These are phyloP conservation scores for Procambarus clarkii DNA, from an alignment of 1,140 invertebrate species.

Conservation along the genomic window DNA sequence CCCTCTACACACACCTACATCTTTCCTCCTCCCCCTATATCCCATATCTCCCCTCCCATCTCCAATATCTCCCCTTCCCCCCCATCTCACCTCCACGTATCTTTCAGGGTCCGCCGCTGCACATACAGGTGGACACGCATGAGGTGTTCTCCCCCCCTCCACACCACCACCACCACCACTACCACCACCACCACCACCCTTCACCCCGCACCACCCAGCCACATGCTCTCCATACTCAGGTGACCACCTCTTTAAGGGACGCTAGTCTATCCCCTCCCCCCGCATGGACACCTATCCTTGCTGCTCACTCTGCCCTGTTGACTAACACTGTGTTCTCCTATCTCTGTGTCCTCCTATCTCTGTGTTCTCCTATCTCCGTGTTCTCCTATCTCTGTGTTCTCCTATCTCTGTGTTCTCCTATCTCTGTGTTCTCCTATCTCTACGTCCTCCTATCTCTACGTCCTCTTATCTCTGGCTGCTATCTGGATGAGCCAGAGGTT, in stretches of 20 bases:
- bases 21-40: not conserved
- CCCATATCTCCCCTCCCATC: not conserved
- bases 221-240: slow-evolving; percentile 39
- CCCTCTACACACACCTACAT: not conserved
- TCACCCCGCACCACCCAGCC: slow-evolving; percentile 16
- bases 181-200: slow-evolving; percentile 16
- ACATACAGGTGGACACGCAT: slow-evolving; percentile 99
- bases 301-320: not conserved
- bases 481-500: no score
- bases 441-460: no score
- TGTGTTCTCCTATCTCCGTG: no score
- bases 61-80: not conserved
- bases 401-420: no score
- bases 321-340: not conserved
- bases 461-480: no score
- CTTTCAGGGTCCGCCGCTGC: slow-evolving; percentile 91
- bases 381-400: no score
- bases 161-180: not conserved
- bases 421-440: no score
- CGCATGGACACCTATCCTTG: not conserved
- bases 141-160: slow-evolving; percentile 80
- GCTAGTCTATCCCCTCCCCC: not conserved
- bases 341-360: no score
- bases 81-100: slow-evolving; percentile 22
- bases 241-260: slow-evolving; percentile 1